Evolutionary conservation across 1,140 invertebrate genomes (phyloP).

Genomic region (Danaus plexippus): DNA sequence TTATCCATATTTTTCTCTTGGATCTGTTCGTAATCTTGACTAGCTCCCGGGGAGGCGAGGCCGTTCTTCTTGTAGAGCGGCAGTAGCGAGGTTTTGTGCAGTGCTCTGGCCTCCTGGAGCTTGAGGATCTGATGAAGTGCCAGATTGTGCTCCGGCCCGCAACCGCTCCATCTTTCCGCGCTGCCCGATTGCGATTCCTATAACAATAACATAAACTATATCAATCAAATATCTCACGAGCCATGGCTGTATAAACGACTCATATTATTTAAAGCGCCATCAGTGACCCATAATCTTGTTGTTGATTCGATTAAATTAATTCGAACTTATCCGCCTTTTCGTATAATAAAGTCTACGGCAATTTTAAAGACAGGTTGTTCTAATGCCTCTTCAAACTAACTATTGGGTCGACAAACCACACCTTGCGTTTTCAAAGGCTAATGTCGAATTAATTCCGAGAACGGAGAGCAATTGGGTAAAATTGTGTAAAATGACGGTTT

Average conservation of each 20-base stretch:
- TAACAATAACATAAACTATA: constrained; percentile 37
- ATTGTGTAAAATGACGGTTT: constrained; percentile 71
- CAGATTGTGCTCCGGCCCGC: constrained; percentile 58
- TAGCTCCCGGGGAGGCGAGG: constrained; percentile 39
- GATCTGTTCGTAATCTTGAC: constrained; percentile 40
- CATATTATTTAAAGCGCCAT: constrained; percentile 27
- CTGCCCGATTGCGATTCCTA: constrained; percentile 63
- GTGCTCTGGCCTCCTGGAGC: constrained; percentile 61
- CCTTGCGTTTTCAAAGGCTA: constrained; percentile 69
- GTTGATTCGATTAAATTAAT: constrained; percentile 28
- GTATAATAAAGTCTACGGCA: constrained; percentile 47
- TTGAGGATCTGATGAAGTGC: constrained; percentile 64
- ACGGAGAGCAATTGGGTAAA: constrained; percentile 69
- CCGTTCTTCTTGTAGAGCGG: constrained; percentile 65
- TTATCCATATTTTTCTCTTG: constrained; percentile 33
- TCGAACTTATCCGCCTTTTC: constrained; percentile 38
- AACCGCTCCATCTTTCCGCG: constrained; percentile 60
- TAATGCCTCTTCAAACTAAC: constrained; percentile 59
- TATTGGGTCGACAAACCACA: constrained; percentile 59
- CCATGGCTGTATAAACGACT: constrained; percentile 8
- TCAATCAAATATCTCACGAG: constrained; percentile 6
- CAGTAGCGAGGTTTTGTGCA: constrained; percentile 63
- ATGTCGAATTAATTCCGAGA: constrained; percentile 71
- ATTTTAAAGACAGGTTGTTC: constrained; percentile 51
- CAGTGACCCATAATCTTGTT: constrained; percentile 17